A percentile compares a stretch with the other conserved stretches of the same genome.
Conservation (phyloP, 2,113 vertebrate species). For the Apodemus sylvaticus region DNA sequence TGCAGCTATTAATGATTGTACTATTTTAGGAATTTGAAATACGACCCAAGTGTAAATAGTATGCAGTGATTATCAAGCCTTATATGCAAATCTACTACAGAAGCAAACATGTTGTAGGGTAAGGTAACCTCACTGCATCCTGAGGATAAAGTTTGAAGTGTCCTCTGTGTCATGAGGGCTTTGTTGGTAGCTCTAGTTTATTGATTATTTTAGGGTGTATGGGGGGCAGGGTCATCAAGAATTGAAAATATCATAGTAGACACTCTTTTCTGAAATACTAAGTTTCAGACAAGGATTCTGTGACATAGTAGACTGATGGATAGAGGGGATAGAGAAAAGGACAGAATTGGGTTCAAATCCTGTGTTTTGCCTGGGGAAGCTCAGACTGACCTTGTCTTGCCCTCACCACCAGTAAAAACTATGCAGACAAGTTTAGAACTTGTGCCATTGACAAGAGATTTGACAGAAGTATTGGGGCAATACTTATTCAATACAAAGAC, state of each 20-base stretch:
- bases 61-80: background rate
- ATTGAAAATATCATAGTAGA: background rate
- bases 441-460: background rate
- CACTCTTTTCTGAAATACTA: slow-evolving; percentile 14
- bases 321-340: background rate
- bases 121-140: background rate
- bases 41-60: slow-evolving; percentile 35
- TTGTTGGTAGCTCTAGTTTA: background rate
- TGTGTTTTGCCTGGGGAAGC: background rate
- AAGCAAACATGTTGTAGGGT: background rate
- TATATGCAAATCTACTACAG: slow-evolving; percentile 18
- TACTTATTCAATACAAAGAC: background rate
- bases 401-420: background rate
- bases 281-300: background rate
- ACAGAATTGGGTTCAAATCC: background rate
- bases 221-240: background rate
- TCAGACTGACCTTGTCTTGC: background rate
- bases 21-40: slow-evolving; percentile 63
- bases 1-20: slow-evolving; percentile 55
- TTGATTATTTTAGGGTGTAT: background rate
- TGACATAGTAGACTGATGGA: background rate
- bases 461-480: background rate
- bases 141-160: background rate
- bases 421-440: background rate
- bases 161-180: background rate